Percentiles rank a stretch among this genome's conserved stretches.
Conservation (phyloP, 2,797 vertebrate species). For the Xenops minutus region DNA sequence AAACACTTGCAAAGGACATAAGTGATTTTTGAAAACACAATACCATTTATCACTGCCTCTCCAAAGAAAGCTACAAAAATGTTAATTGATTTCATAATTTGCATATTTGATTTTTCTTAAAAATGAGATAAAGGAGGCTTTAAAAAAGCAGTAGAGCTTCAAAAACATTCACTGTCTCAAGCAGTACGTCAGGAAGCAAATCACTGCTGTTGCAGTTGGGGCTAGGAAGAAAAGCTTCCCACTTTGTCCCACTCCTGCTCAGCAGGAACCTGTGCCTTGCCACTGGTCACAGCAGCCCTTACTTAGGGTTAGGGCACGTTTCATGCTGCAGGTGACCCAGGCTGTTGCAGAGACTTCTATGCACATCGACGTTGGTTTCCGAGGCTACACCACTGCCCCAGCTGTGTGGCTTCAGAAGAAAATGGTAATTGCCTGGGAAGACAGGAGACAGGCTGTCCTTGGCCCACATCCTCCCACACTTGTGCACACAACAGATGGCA, state of each 20-base stretch:
- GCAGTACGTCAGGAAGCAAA: background rate
- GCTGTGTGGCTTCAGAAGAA: background rate
- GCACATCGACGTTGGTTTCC: rapidly evolving
- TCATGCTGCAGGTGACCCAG: background rate
- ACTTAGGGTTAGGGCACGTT: background rate
- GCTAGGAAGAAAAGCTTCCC: background rate
- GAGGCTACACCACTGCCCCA: background rate
- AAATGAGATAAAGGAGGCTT: slow-evolving; percentile 7
- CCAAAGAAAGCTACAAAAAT: slow-evolving; percentile 32
- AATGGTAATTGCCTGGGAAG: background rate
- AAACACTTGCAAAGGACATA: background rate
- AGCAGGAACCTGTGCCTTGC: rapidly evolving
- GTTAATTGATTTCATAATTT: slow-evolving; percentile 43
- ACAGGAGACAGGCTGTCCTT: background rate
- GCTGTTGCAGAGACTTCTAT: background rate
- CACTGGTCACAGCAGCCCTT: background rate
- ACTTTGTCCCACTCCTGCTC: background rate
- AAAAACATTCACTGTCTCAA: slow-evolving; percentile 3
- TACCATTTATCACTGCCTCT: background rate
- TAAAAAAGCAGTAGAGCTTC: background rate
- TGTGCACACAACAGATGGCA: background rate
- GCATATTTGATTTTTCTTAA: slow-evolving; percentile 51
- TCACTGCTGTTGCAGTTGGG: background rate
- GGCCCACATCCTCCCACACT: background rate
- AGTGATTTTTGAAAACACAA: background rate